Evolutionary conservation across 2,797 vertebrate genomes (phyloP), one percentile per base, ranked within the genome.

Genomic region (Aplochiton taeniatus): DNA sequence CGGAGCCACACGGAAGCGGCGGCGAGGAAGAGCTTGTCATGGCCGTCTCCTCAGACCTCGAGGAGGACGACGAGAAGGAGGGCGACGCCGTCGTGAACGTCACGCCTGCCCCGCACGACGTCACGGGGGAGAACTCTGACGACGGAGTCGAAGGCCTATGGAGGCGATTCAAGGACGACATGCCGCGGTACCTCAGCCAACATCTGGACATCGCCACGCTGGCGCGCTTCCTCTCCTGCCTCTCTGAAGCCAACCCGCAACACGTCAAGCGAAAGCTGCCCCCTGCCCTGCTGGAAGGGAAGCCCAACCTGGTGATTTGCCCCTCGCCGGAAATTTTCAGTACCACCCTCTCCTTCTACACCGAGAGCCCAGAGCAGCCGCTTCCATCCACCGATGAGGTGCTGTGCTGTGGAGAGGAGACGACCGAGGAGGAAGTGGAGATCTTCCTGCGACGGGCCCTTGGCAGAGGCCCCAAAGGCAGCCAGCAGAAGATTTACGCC

Each of bases 371-470:
- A 54, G 65, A 75, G 49, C 82, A 90, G 13, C 85, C 86, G 45
- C 75, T 92, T 45, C 93, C 93, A 0, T 89, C 91, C 0, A 65
- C 77, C 0, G 92, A 94, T 1, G 93, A 94, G 73, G 86, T 94
- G 19, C 74, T 94, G 9, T 80, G 93, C 54, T 94, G 92, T 74
- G 82, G 82, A 10, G 86, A 90, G 8, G 72, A 90, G 45, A 94
- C 92, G 18, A 79, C 87, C 19, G 82, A 87, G 63, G 92, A 94
- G 51, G 89, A 93, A 50, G 89, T 91, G 8, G 91, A 93, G 72
- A 88, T 94, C 65, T 92, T 94, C 50, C 80, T 94, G 8, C 86
- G 86, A 8, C 82, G 91, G 63, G 90, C 90, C 53, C 81, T 94
- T 5, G 61, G 77, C 46, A 74, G 73, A 31, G 66, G 64, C 8